Percentiles rank a stretch among this genome's conserved stretches.
phyloP scores from a whole-genome alignment of 2,797 vertebrate genomes.

The Myoxocephalus aenaeus region DNA sequence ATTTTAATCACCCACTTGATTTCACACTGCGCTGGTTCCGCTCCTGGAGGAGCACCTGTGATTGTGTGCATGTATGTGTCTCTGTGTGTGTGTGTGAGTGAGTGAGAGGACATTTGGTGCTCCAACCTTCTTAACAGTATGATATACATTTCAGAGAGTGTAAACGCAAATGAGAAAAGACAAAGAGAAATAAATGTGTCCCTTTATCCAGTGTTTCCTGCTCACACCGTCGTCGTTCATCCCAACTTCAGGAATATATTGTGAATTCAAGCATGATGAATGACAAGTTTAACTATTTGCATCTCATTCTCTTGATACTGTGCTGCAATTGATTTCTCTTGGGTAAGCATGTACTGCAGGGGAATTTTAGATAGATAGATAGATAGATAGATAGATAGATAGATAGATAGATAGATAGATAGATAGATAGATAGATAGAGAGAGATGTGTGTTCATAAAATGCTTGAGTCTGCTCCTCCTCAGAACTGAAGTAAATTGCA shows the following conservation, averaged over 20 bases:
- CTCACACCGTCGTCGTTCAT: slow-evolving; percentile 9
- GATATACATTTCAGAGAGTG: slow-evolving; percentile 22
- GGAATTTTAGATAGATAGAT: no score
- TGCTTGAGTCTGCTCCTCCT: slow-evolving; percentile 23
- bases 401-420: no score
- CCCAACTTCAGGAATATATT: slow-evolving; percentile 20
- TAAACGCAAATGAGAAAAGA: slow-evolving; percentile 21
- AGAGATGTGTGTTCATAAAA: slow-evolving; percentile 19
- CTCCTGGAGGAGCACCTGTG: slow-evolving; percentile 60
- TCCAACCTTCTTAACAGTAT: slow-evolving; percentile 6
- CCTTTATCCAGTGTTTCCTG: slow-evolving; percentile 38
- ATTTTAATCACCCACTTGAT: slow-evolving; percentile 79
- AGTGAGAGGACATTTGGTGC: slow-evolving; percentile 8
- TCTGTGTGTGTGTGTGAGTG: slow-evolving; percentile 4
- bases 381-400: no score
- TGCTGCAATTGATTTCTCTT: slow-evolving; percentile 60
- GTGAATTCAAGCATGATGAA: slow-evolving; percentile 54
- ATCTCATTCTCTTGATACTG: slow-evolving; percentile 64
- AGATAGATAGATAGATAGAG: no score
- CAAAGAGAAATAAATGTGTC: slow-evolving; percentile 25
- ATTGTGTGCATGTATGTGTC: slow-evolving; percentile 8
- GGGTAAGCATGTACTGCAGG: slow-evolving; percentile 35
- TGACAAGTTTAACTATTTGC: slow-evolving; percentile 67
- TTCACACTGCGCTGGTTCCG: slow-evolving; percentile 71
- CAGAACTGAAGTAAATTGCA: slow-evolving; percentile 46